phyloP scores from a whole-genome alignment of 2,113 vertebrate genomes.

The Vimba vimba region DNA sequence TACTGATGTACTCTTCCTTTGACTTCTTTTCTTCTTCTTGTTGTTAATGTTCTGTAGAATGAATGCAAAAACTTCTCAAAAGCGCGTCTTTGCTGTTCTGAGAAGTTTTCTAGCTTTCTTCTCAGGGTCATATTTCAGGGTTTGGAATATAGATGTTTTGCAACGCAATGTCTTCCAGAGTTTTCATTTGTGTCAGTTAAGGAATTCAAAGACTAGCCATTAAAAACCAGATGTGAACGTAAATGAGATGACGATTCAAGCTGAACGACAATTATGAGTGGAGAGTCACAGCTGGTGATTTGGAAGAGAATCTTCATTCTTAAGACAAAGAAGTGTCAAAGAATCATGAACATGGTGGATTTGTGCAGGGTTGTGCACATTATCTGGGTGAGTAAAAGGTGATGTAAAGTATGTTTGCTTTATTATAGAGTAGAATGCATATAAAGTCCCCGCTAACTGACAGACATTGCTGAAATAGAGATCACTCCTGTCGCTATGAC shows the following conservation, averaged over 20 bases:
- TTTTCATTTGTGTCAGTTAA: neutral
- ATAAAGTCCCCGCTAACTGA: neutral
- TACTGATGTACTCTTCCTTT: constrained; percentile 31
- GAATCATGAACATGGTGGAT: neutral
- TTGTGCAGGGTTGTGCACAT: neutral
- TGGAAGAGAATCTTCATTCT: neutral
- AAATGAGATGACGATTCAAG: constrained; percentile 33
- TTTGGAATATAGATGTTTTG: constrained; percentile 9
- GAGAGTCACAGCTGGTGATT: neutral
- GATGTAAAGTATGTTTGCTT: neutral
- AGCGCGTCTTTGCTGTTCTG: neutral
- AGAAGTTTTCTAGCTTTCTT: neutral
- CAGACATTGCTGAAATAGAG: neutral
- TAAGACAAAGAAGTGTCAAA: neutral
- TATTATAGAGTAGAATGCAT: neutral
- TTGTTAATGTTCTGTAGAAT: neutral
- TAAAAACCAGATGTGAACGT: constrained; percentile 16
- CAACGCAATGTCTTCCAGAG: neutral
- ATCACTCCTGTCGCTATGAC: neutral
- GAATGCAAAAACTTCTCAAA: neutral
- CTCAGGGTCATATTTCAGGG: neutral
- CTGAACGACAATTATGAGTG: constrained; percentile 23
- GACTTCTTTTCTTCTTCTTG: neutral
- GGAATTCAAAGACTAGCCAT: neutral
- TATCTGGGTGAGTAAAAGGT: neutral